Conservation (phyloP, 2,113 vertebrate species). For the Zosterops lateralis region DNA sequence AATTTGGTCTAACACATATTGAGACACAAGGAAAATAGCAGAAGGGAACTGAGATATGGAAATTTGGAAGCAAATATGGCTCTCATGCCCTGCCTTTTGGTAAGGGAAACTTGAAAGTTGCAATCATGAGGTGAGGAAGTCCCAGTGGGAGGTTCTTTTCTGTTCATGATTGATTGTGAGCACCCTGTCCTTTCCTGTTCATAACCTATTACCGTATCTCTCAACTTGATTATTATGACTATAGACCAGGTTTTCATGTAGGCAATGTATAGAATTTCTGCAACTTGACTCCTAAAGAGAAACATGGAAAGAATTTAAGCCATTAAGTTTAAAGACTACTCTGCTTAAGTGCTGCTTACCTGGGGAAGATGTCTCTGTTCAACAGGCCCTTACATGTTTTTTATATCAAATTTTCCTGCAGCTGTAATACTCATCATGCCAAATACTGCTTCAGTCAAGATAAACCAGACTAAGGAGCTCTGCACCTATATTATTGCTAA, state of each 20-base stretch:
- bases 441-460: not conserved
- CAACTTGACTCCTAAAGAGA: slow-evolving; percentile 2
- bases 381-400: not conserved
- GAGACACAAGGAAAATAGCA: not conserved
- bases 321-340: not conserved
- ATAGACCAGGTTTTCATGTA: not conserved
- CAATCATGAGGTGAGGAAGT: slow-evolving; percentile 6
- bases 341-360: not conserved
- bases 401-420: not conserved
- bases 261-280: not conserved
- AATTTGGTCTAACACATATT: not conserved
- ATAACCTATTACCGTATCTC: slow-evolving; percentile 1
- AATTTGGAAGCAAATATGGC: not conserved
- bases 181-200: slow-evolving; percentile 17
- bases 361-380: not conserved
- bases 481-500: not conserved
- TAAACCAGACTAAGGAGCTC: not conserved
- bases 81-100: not conserved
- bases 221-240: slow-evolving; percentile 33
- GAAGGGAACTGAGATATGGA: not conserved
- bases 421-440: not conserved
- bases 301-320: not conserved
- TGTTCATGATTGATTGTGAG: slow-evolving; percentile 8
- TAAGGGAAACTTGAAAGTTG: slow-evolving; percentile 5
- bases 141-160: slow-evolving; percentile 30